A percentile compares a stretch with the other conserved stretches of the same genome.
Evolutionary conservation across 2,888 invertebrate genomes (phyloP).

Genomic region (Tribolium freemani): DNA sequence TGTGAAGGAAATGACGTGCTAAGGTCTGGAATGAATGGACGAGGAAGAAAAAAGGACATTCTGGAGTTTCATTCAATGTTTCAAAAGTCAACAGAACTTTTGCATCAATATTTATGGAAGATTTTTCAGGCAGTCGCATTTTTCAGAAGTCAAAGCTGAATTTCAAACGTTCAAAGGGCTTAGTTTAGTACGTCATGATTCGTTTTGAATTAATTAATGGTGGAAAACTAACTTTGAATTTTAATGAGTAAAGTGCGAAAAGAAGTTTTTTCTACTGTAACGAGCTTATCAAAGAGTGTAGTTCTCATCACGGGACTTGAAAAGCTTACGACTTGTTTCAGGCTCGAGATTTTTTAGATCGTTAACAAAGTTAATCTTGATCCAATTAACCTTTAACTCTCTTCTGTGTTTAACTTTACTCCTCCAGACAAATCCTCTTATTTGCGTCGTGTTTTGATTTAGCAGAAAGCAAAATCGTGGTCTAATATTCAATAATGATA

Average conservation of each 20-base stretch:
- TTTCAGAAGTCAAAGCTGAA: neutral
- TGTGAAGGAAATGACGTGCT: neutral
- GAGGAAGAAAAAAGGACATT: too few species aligned
- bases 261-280: neutral
- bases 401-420: neutral
- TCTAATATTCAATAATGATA: conserved; percentile 4
- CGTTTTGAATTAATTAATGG: neutral
- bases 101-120: neutral
- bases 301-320: neutral
- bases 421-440: neutral
- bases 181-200: neutral
- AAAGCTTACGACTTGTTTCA: neutral
- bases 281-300: neutral
- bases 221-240: neutral
- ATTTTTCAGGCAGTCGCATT: neutral
- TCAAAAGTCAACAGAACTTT: neutral
- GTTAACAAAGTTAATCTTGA: neutral
- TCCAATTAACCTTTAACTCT: neutral
- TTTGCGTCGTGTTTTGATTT: neutral
- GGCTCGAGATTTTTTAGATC: neutral
- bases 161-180: neutral
- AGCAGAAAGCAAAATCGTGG: neutral
- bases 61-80: neutral
- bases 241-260: neutral
- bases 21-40: neutral